Evolutionary conservation across 2,888 invertebrate species (phyloP).

Genomic region (Hypsopygia costalis): DNA sequence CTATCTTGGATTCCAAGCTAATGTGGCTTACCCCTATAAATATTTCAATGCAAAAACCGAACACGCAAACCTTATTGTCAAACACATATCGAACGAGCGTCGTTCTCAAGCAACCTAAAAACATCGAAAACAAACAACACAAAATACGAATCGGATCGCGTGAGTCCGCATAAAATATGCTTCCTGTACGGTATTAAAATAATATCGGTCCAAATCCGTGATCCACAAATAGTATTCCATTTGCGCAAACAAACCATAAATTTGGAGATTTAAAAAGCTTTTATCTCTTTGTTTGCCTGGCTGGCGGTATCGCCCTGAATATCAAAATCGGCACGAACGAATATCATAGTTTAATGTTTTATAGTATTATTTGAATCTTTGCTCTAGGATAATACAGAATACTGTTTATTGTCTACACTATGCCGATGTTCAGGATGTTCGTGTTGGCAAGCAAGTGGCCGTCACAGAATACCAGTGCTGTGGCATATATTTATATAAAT

Average conservation of each 20-base stretch:
- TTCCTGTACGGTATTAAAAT: conserved; percentile 44
- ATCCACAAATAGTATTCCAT: conserved; percentile 66
- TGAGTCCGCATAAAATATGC: conserved; percentile 29
- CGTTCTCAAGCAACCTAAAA: too few relatives aligned
- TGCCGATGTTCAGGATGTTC: too few relatives aligned
- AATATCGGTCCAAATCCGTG: conserved; percentile 49
- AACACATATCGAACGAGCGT: too few relatives aligned
- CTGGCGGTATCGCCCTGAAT: conserved; percentile 45
- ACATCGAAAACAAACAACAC: conserved; percentile 12
- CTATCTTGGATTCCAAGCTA: too few relatives aligned
- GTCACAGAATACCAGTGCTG: too few relatives aligned
- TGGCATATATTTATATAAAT: too few relatives aligned
- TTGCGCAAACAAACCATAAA: conserved; percentile 59
- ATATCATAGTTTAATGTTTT: conserved; percentile 35
- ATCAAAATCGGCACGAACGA: conserved; percentile 37
- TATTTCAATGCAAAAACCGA: too few relatives aligned
- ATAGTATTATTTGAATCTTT: neutral
- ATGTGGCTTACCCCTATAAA: too few relatives aligned
- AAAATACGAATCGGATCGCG: conserved; percentile 17
- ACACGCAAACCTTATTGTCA: too few relatives aligned
- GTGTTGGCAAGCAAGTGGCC: too few relatives aligned
- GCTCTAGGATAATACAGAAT: neutral
- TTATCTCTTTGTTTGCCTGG: conserved; percentile 51
- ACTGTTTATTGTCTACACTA: too few relatives aligned
- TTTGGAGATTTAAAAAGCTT: conserved; percentile 38